Evolutionary conservation across 2,797 vertebrate genomes (phyloP), one percentile per base, ranked within the genome.

Genomic region (Phoebastria nigripes): DNA sequence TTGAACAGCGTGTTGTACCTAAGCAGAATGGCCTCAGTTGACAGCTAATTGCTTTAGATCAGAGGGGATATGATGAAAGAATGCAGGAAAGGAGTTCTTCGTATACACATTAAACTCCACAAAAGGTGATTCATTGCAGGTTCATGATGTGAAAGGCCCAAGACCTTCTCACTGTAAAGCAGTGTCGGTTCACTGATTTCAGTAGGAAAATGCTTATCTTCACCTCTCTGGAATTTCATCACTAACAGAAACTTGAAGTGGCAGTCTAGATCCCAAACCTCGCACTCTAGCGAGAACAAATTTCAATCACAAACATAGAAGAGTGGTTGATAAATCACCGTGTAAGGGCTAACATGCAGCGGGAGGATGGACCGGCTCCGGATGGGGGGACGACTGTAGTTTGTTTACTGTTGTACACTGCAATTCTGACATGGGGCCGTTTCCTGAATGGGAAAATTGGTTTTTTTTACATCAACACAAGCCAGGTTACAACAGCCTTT

Each of bases 171-270:
- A 9, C 17, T 85, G 21, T 46, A 88, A 66, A 88, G 26, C 35
- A 20, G 4, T 44, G 35, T 55, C 5, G 2, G 6, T 58, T 88
- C 76, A 56, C 66, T 62, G 33, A 58, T 61, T 83, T 69, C 37
- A 39, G 19, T 12, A 28, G 35, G 35, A 90, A 81, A 37, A 52
- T 67, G 28, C n/a, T 82, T 37, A 35, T 91, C 94, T 87, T 93
- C 42, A 37, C 19, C 16, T 47, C 15, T 74, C 42, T 90, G 26
- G 59, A 61, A 81, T 77, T 55, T 82, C n/a, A 20, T 80, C 26
- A 41, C 25, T 59, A 46, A 26, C 7, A 61, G 47, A 87, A 15
- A 31, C 21, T 62, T 37, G n/a, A 77, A 83, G 15, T 61, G 42
- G 11, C 37, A 78, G 39, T 71, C 73, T 67, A 72, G 55, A 70